A percentile compares a stretch with the other conserved stretches of the same genome.
These are phyloP conservation scores for Acronicta leporina DNA, from an alignment of 2,888 invertebrate species.

Conservation along the genomic window DNA sequence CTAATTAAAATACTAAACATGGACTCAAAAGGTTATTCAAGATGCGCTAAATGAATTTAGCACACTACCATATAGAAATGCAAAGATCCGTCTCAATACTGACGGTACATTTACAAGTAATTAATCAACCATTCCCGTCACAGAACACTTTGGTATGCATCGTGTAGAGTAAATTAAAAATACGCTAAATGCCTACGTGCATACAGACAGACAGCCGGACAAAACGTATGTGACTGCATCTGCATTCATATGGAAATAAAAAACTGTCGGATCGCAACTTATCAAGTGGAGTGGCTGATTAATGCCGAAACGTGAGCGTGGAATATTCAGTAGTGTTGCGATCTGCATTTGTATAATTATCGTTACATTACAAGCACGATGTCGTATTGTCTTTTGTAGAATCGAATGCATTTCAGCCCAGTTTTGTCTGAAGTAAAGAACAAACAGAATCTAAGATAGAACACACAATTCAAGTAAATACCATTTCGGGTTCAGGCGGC, in stretches of 20 bases:
- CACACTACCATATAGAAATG: conserved; percentile 31
- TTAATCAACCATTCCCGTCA: conserved; percentile 58
- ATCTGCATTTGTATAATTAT: conserved; percentile 38
- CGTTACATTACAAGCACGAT: conserved; percentile 10
- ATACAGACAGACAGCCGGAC: conserved; percentile 46
- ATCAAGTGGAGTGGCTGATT: conserved; percentile 41
- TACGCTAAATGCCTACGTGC: conserved; percentile 55
- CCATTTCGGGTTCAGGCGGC: too few species aligned
- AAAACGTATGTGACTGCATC: conserved; percentile 57
- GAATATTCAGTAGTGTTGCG: conserved; percentile 39
- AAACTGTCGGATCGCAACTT: conserved; percentile 37
- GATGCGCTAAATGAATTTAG: conserved; percentile 33
- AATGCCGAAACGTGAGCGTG: conserved; percentile 47
- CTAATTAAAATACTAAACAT: conserved; percentile 21
- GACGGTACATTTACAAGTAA: conserved; percentile 51
- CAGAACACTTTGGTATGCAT: conserved; percentile 45
- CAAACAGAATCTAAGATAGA: too few species aligned
- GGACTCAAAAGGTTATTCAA: conserved; percentile 37
- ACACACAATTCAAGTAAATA: too few species aligned
- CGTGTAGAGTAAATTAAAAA: conserved; percentile 61
- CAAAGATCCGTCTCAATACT: conserved; percentile 40
- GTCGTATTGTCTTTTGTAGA: background rate
- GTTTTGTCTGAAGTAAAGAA: too few species aligned
- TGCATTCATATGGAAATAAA: conserved; percentile 46
- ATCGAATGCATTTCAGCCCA: too few species aligned